These are phyloP conservation scores for Fopius arisanus DNA, from an alignment of 1,140 invertebrate species.

Conservation along the genomic window DNA sequence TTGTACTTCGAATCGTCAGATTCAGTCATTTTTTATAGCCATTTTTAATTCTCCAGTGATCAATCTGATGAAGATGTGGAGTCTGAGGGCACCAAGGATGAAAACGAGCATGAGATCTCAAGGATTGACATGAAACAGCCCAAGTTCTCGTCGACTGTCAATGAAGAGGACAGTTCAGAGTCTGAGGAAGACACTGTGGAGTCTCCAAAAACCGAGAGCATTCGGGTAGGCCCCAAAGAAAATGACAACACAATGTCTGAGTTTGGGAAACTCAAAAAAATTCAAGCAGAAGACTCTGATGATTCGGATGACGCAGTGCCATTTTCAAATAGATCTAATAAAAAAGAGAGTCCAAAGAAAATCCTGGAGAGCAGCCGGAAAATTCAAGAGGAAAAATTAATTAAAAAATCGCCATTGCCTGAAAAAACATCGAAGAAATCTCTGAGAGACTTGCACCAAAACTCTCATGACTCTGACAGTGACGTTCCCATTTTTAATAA, in stretches of 20 bases:
- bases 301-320: background rate
- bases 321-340: background rate
- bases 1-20: background rate
- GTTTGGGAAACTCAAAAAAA: background rate
- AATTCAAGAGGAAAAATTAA: no score
- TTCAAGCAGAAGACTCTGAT: background rate
- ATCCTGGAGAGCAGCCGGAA: background rate
- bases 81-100: background rate
- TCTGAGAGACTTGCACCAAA: no score
- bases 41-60: background rate
- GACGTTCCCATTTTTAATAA: background rate
- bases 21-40: background rate
- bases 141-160: background rate
- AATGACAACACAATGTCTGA: background rate
- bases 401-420: background rate
- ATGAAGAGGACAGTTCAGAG: background rate
- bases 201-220: no score
- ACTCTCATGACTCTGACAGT: background rate
- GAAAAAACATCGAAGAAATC: background rate
- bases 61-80: background rate
- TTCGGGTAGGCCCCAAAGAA: background rate
- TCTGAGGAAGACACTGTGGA: background rate
- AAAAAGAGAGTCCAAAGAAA: background rate
- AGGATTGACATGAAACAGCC: background rate
- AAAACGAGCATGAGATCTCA: background rate